These are phyloP conservation scores for Drosophila melanica DNA, from an alignment of 1,140 invertebrate genomes.

Conservation along the genomic window DNA sequence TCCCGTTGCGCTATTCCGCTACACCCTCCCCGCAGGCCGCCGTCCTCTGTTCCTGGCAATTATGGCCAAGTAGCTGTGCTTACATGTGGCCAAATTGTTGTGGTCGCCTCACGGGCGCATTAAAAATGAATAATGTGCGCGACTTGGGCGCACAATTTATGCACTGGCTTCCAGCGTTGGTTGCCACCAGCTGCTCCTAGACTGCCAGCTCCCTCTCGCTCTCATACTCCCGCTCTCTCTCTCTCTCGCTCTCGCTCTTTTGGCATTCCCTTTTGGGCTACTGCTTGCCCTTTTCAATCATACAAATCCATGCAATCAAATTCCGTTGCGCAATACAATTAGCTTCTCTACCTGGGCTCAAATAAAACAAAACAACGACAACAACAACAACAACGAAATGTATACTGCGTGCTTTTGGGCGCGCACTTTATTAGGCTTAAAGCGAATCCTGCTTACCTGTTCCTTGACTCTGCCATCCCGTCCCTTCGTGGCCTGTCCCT, in stretches of 20 bases:
- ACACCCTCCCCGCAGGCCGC: slow-evolving; percentile 7
- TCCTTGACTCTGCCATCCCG: not conserved
- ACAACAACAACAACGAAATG: slow-evolving; percentile 20
- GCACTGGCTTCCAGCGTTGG: slow-evolving; percentile 56
- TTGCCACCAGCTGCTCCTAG: slow-evolving; percentile 19
- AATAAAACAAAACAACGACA: slow-evolving; percentile 50
- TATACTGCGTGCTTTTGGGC: slow-evolving; percentile 59
- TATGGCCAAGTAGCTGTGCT: slow-evolving; percentile 78
- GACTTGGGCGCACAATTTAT: slow-evolving; percentile 73
- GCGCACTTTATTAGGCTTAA: slow-evolving; percentile 79
- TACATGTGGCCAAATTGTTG: slow-evolving; percentile 83
- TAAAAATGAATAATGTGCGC: slow-evolving; percentile 82
- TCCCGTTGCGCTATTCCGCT: slow-evolving; percentile 1
- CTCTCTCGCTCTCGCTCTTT: not conserved
- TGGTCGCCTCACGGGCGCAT: slow-evolving; percentile 71
- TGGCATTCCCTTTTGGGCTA: slow-evolving; percentile 22
- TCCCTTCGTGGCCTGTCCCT: not conserved
- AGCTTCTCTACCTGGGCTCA: slow-evolving; percentile 47
- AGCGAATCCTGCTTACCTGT: slow-evolving; percentile 42
- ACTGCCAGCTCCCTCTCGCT: not conserved
- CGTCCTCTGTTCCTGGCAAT: slow-evolving; percentile 60
- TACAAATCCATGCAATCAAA: slow-evolving; percentile 80
- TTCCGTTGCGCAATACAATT: slow-evolving; percentile 74
- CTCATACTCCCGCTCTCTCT: not conserved
- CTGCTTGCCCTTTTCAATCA: slow-evolving; percentile 70